Evolutionary conservation across 2,113 vertebrate genomes (phyloP).

Genomic region (Australoheros scitulus): DNA sequence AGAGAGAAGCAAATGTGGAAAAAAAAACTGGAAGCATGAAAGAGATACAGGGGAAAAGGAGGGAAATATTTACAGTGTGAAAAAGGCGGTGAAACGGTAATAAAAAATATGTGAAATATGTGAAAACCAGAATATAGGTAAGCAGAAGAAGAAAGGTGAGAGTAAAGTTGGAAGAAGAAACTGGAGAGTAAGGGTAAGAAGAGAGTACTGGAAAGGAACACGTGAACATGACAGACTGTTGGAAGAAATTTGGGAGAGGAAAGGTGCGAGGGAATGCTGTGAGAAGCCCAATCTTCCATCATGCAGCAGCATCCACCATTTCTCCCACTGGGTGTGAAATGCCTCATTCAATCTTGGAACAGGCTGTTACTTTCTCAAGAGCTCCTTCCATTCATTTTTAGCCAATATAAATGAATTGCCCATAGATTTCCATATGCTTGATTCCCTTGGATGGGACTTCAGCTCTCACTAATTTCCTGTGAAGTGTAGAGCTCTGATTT

Average conservation of each 20-base stretch:
- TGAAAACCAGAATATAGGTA: background rate
- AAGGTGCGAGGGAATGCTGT: conserved; percentile 1
- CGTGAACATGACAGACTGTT: background rate
- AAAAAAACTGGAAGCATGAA: background rate
- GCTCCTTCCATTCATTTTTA: conserved; percentile 58
- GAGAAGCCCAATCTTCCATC: conserved; percentile 33
- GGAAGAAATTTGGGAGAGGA: background rate
- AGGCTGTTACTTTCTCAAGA: conserved; percentile 52
- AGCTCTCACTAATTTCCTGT: conserved; percentile 59
- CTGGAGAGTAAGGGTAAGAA: background rate
- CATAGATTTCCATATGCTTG: conserved; percentile 69
- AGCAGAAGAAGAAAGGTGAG: background rate
- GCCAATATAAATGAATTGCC: conserved; percentile 67
- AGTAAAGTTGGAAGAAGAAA: background rate
- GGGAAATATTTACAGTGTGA: background rate
- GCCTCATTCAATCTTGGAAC: conserved; percentile 67
- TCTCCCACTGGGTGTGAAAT: conserved; percentile 56
- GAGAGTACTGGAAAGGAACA: background rate
- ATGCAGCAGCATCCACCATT: conserved; percentile 27
- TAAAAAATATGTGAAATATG: background rate
- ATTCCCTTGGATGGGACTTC: conserved; percentile 60
- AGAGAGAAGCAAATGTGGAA: background rate
- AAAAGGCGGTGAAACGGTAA: background rate
- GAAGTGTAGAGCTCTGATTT: conserved; percentile 59
- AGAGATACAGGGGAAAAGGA: background rate